phyloP scores from a whole-genome alignment of 2,888 invertebrate species.

The Ceramica pisi region DNA sequence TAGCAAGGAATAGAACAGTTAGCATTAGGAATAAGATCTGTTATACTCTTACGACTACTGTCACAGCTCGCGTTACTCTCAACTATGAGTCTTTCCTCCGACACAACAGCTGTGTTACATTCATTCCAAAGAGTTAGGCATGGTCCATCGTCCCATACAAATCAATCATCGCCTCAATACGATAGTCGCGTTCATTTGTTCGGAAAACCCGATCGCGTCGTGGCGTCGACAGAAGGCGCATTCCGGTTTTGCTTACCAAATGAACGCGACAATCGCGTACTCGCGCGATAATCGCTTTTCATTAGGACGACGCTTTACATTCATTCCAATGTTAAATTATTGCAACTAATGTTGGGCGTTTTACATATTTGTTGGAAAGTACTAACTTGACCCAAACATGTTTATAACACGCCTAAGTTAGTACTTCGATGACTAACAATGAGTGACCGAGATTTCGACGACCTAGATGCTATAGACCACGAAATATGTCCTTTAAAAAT shows the following conservation, averaged over 20 bases:
- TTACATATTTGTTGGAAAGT: constrained; percentile 1
- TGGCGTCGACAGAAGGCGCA: no score
- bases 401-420: not conserved
- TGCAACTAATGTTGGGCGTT: constrained; percentile 2
- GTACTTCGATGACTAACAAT: constrained; percentile 1
- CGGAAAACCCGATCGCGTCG: no score
- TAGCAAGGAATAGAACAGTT: constrained; percentile 18
- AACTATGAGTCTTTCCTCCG: not conserved
- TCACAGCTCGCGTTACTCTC: constrained; percentile 34
- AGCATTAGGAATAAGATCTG: constrained; percentile 28
- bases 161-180: no score
- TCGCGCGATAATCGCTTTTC: no score
- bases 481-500: not conserved
- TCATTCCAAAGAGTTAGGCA: not conserved
- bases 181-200: no score
- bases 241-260: no score
- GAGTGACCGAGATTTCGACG: not conserved
- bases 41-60: constrained; percentile 20
- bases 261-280: no score
- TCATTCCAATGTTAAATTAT: not conserved
- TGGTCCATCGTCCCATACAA: no score
- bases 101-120: constrained; percentile 17
- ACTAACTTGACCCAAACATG: not conserved
- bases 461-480: not conserved
- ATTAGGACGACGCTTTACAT: constrained; percentile 8